Conservation (phyloP, 2,113 vertebrate species). For the Rhizomys pruinosus region DNA sequence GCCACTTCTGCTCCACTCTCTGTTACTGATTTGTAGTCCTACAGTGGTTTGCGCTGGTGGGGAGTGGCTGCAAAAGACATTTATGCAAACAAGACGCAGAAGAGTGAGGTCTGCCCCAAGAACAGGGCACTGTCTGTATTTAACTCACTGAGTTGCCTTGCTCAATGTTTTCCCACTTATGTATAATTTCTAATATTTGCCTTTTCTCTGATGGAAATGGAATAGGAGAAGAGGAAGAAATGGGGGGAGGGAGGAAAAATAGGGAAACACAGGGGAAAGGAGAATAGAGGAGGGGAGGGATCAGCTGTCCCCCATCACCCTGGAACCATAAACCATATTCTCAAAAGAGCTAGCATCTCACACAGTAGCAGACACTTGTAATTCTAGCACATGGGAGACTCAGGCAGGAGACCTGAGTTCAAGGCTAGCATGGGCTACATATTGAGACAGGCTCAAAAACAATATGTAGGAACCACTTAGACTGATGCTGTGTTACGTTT, state of each 20-base stretch:
- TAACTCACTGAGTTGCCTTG: neutral
- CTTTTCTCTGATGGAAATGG: neutral
- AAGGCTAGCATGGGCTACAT: neutral
- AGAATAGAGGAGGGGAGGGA: neutral
- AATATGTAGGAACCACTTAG: neutral
- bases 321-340: neutral
- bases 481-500: neutral
- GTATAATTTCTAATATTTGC: conserved; percentile 13
- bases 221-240: rapidly evolving
- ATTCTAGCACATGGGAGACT: neutral
- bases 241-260: neutral
- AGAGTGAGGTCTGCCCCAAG: neutral
- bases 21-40: neutral
- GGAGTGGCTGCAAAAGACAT: neutral
- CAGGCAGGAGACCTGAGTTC: neutral
- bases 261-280: neutral
- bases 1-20: neutral
- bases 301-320: no score
- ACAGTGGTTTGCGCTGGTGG: neutral
- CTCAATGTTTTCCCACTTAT: neutral
- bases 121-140: neutral
- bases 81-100: neutral
- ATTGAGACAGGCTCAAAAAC: neutral
- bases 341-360: neutral
- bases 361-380: neutral